Conservation (phyloP, 2,113 vertebrate species). For the human region DNA sequence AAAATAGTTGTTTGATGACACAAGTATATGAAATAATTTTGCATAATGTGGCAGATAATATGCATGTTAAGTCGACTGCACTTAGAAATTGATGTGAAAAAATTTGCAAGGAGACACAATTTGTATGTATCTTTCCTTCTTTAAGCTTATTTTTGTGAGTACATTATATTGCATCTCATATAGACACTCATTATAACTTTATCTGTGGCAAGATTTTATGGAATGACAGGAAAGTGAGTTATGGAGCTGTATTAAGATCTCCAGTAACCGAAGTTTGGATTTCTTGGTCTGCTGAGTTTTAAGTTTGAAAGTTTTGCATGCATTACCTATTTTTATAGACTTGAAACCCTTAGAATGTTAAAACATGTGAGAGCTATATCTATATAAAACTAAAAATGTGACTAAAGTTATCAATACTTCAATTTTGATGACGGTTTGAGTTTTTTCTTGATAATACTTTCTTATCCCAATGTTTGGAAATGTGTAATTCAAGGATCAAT, state of each 20-base stretch:
- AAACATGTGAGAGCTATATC: constrained; percentile 40
- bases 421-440: constrained; percentile 30
- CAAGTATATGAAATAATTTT: constrained; percentile 64
- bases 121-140: constrained; percentile 28
- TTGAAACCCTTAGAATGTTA: background rate
- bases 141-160: constrained; percentile 54
- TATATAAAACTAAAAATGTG: constrained; percentile 44
- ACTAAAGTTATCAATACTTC: constrained; percentile 58
- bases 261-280: constrained; percentile 31
- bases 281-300: constrained; percentile 53
- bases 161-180: constrained; percentile 42
- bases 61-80: constrained; percentile 62
- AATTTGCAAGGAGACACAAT: constrained; percentile 23
- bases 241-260: constrained; percentile 52
- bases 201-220: constrained; percentile 56
- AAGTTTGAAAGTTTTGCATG: constrained; percentile 61
- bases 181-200: constrained; percentile 24
- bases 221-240: constrained; percentile 60
- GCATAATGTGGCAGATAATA: background rate
- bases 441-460: constrained; percentile 26
- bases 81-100: constrained; percentile 65
- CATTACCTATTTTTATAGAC: constrained; percentile 42
- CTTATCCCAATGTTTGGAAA: background rate
- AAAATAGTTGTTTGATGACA: constrained; percentile 72
- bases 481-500: background rate